Percentiles rank a stretch among this genome's conserved stretches.
phyloP scores from a whole-genome alignment of 2,113 vertebrate species.

The Diadophis punctatus region DNA sequence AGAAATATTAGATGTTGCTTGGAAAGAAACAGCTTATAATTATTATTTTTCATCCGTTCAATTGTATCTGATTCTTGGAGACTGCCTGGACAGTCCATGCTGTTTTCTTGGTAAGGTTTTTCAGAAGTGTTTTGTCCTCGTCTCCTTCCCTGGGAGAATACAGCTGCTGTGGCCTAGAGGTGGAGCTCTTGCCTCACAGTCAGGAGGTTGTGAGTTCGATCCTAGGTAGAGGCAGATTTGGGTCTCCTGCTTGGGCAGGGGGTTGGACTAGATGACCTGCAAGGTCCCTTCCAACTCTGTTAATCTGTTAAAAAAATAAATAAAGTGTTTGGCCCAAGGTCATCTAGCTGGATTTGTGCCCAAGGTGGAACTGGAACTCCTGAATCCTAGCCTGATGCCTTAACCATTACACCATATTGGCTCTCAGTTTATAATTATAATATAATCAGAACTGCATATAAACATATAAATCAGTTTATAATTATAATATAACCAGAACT shows the following conservation, averaged over 20 bases:
- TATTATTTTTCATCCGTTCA: neutral
- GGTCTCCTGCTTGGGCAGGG: too few relatives aligned
- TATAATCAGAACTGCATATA: too few relatives aligned
- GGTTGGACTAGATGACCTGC: too few relatives aligned
- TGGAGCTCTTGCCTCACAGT: too few relatives aligned
- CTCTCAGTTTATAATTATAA: neutral
- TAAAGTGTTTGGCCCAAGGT: neutral
- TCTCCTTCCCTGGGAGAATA: neutral
- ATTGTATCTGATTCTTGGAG: neutral
- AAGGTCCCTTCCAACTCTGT: too few relatives aligned
- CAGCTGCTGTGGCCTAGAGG: too few relatives aligned
- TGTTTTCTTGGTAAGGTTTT: neutral
- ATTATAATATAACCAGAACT: too few relatives aligned
- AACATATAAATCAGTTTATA: too few relatives aligned
- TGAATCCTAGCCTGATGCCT: neutral
- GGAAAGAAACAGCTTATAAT: neutral
- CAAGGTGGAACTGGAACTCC: neutral
- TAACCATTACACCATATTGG: neutral
- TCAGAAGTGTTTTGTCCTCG: neutral
- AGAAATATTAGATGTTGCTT: neutral
- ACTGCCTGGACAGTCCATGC: neutral
- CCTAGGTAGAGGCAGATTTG: too few relatives aligned
- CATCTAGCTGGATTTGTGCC: neutral
- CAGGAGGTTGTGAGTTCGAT: too few relatives aligned
- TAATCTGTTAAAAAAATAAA: too few relatives aligned